A percentile compares a stretch with the other conserved stretches of the same genome.
phyloP scores from a whole-genome alignment of 2,113 vertebrate species.

The Melierax canorus region DNA sequence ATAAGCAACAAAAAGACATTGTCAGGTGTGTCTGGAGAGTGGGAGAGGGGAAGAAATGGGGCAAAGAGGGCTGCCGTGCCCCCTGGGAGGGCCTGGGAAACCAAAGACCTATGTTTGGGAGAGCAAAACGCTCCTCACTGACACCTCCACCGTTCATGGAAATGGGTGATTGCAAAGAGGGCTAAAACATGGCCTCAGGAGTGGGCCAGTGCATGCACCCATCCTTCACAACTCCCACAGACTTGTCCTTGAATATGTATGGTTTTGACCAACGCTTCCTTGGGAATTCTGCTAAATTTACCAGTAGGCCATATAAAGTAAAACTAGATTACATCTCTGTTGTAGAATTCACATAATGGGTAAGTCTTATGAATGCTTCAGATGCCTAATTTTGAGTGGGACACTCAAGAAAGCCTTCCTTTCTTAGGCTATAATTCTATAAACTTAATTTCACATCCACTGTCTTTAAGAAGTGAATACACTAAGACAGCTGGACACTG shows the following conservation, averaged over 20 bases:
- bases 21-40: not conserved
- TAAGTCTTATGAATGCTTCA: not conserved
- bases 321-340: not conserved
- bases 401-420: too few species aligned
- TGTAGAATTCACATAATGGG: not conserved
- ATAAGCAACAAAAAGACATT: not conserved
- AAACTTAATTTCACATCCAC: not conserved
- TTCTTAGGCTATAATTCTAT: not conserved
- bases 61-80: not conserved
- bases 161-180: not conserved
- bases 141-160: not conserved
- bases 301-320: not conserved
- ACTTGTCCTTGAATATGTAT: not conserved
- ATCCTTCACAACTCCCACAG: not conserved
- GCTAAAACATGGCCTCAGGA: not conserved
- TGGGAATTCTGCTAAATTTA: not conserved
- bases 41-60: not conserved
- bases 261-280: not conserved
- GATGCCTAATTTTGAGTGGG: not conserved
- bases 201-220: too few species aligned
- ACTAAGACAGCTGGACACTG: not conserved
- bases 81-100: not conserved
- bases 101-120: not conserved
- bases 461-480: not conserved
- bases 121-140: fast-evolving